Base-by-base conservation (phyloP, 2,797 vertebrate species). In the Columba guinea region DNA sequence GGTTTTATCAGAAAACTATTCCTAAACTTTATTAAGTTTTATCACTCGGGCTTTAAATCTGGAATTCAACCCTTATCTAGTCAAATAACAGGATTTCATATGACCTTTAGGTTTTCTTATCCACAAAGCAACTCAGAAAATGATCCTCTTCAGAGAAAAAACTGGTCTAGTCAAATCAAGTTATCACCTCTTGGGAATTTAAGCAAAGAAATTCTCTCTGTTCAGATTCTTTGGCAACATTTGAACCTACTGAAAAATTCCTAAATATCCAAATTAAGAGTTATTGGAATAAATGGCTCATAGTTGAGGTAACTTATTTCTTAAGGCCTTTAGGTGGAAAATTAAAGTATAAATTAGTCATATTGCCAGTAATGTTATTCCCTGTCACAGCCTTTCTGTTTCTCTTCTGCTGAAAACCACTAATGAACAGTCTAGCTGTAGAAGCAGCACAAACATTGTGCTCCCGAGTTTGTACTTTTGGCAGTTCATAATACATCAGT, bases 381-480 rank as follows among this genome's bases (percentile, higher is more conserved):
- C 41, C 60, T 93, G 87, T 76, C 84, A 88, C 35, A 86, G 21
- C 69, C 70, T 93, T 92, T 95, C 74, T 5, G 1, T 93, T 96
- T 90, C 60, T 84, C 52, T 67, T 75, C 83, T 69, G 79, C 68
- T 84, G 41, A 79, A 90, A 97, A 96, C 91, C 77, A 79, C 87
- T 92, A 96, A 94, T 69, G 89, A 92, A 82, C 56, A 51, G 19
- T 86, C 34, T 83, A 80, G 84, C 77, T 65, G 79, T 55, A 68
- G 62, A 89, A 93, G 80, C 19, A 89, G n/a, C 48, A 82, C 78
- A 90, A 82, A 95, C 41, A 60, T 69, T 91, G 34, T 89, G 46
- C 77, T 84, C 91, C 70, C 75, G 93, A 87, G 71, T 94, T 96
- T 90, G 67, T 91, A 44, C 58, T 93, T 85, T 44, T 96, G 73